These are phyloP conservation scores for Zhuqinia jingwanae DNA, from an alignment of 2,888 invertebrate genomes.

Conservation along the genomic window DNA sequence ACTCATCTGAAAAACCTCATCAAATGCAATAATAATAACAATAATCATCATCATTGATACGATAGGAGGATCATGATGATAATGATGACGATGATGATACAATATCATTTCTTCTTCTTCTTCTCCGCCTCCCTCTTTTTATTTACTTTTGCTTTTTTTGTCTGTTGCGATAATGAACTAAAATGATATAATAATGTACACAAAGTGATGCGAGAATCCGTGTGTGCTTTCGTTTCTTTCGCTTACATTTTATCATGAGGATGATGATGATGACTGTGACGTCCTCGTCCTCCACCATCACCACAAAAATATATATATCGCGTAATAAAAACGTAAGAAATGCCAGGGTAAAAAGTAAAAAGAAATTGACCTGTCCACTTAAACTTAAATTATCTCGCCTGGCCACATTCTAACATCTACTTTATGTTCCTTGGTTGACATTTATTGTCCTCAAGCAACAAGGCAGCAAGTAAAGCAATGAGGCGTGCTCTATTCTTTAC, in stretches of 20 bases:
- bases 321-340: background rate
- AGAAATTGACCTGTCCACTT: constrained; percentile 69
- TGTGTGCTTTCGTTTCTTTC: background rate
- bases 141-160: constrained; percentile 30
- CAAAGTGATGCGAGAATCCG: too few species aligned
- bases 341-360: constrained; percentile 33
- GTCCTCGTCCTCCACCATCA: too few species aligned
- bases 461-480: background rate
- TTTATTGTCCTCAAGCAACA: constrained; percentile 65
- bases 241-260: constrained; percentile 1
- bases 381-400: constrained; percentile 72
- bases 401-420: constrained; percentile 70
- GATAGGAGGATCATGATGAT: constrained; percentile 42
- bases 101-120: constrained; percentile 29
- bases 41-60: constrained; percentile 53
- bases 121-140: background rate
- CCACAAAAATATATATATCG: constrained; percentile 9
- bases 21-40: constrained; percentile 41
- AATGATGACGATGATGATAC: constrained; percentile 11
- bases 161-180: background rate
- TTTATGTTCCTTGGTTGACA: constrained; percentile 66
- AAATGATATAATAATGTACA: background rate
- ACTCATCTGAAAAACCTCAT: constrained; percentile 39
- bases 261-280: background rate
- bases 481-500: constrained; percentile 62